A percentile compares a stretch with the other conserved stretches of the same genome.
Evolutionary conservation across 2,797 vertebrate genomes (phyloP).

Genomic region (Poeciliopsis gracilis): DNA sequence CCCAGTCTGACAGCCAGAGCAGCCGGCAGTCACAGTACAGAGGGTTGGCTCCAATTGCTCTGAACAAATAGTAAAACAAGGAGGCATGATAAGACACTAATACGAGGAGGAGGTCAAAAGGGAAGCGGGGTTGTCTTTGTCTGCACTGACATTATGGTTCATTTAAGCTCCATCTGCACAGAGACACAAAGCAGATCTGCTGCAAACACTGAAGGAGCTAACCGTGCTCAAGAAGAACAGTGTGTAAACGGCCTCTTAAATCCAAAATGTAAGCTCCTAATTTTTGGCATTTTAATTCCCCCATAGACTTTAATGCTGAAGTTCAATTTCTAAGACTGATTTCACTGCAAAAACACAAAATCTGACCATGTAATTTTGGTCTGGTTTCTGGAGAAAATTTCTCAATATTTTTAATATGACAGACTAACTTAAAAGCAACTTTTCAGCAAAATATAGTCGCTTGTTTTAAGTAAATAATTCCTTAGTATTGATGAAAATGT

Average conservation of each 20-base stretch:
- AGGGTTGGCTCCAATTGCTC: constrained; percentile 95
- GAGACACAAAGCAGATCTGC: background rate
- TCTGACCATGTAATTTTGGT: too few relatives aligned
- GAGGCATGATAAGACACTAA: background rate
- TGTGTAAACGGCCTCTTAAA: background rate
- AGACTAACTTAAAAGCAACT: too few relatives aligned
- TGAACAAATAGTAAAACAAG: constrained; percentile 49
- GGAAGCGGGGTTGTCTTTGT: background rate
- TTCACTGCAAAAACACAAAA: too few relatives aligned
- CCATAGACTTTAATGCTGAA: too few relatives aligned
- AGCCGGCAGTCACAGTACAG: constrained; percentile 96
- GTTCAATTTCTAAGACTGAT: too few relatives aligned
- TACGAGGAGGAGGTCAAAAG: too few relatives aligned
- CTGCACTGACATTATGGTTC: constrained; percentile 21
- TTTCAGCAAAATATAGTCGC: too few relatives aligned
- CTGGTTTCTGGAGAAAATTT: too few relatives aligned
- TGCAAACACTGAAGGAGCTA: background rate
- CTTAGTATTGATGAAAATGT: too few relatives aligned
- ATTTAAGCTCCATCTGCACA: constrained; percentile 35
- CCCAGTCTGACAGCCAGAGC: constrained; percentile 97
- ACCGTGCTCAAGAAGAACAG: background rate
- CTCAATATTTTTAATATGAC: too few relatives aligned
- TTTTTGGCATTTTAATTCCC: background rate
- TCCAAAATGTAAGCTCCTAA: background rate
- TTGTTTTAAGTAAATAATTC: too few relatives aligned